Base-by-base conservation (phyloP, 2,797 vertebrate species). In the Chelidonichthys spinosus region DNA sequence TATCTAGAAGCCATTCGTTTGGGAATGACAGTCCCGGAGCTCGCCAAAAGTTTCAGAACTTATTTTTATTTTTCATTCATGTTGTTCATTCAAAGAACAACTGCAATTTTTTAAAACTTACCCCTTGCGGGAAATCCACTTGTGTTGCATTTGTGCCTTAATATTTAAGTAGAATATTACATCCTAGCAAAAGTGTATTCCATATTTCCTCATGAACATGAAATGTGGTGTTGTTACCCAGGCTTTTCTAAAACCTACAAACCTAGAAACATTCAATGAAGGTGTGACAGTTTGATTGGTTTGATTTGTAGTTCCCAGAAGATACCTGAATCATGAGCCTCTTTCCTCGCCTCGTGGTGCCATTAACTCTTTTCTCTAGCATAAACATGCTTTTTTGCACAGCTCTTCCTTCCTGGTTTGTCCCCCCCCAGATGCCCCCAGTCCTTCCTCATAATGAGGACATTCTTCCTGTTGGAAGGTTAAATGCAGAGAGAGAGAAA, bases 391-490 rank as follows among this genome's bases (percentile, higher is more conserved):
- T 79, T 56, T n/a, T 81, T 82, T 63, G 17, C 68, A 63, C 71
- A 60, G 62, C 39, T 32, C 62, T 63, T 78, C 35, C 63, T 70
- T 84, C 39, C 60, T 69, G 83, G 61, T 78, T 69, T 81, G 61
- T 69, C 55, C 66, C 59, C 49, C 50, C 68, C 63, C 55, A 67
- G 50, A 72, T 69, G 70, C 63, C 83, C 55, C 39, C 69, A 36
- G 56, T 76, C 83, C 67, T 44, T 69, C 71, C 52, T 40, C 55
- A 61, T 94, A 94, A 95, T 94, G 92, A 94, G 93, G 90, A 93
- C 91, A 89, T 94, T 93, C 89, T 90, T 91, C 88, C 90, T 87
- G 82, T 85, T 88, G 85, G 89, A 92, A 93, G 91, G 93, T 94
- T 95, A 95, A 94, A 92, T 90, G 86, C 86, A 82, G 87, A 92